Base-by-base conservation (phyloP, 1,140 invertebrate genomes). In the Bombus affinis region DNA sequence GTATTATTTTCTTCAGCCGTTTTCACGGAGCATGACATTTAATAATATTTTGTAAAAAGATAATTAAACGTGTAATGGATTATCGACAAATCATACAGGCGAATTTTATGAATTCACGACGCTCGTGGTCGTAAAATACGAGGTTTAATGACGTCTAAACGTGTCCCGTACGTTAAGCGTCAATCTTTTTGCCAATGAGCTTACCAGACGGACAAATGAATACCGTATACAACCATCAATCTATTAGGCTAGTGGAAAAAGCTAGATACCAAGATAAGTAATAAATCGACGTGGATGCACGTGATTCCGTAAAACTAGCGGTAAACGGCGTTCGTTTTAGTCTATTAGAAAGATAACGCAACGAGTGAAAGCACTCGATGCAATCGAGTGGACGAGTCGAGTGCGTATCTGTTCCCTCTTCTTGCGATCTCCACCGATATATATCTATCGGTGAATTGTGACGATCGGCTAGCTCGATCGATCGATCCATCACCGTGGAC, bases 331-430 rank as follows among this genome's bases (percentile, higher is more conserved):
- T 42, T 83, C 73, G 25, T 77, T 70, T 57, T 68, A 57, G 59
- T 57, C 74, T 65, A 83, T 83, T 83, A 83, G 65, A 57, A 76
- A 88, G 71, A 66, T 75, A 79, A 86, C 66, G 13, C 28, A 62
- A 62, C 59, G 81, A 72, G 74, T 47, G 76, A 85, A 88, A 85
- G 77, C 76, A 80, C 18, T 28, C 66, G 83, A 65, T 70, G 74
- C 79, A 78, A 68, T 68, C 72, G 35, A 53, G 0, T 65, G 10
- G 18, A 44, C 25, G 53, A 59, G 25, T 44, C 47, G 68, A 65
- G 28, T 35, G 78, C 6, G 65, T 77, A 22, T 59, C 35, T 44
- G 70, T 42, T 77, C 47, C 59, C n/a, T 32, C 66, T 66, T 35
- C 65, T 15, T 76, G 22, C 77, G 53, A 77, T 57, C 74, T 65